Conservation (phyloP, 2,113 vertebrate genomes). For the Poeciliopsis prolifica region DNA sequence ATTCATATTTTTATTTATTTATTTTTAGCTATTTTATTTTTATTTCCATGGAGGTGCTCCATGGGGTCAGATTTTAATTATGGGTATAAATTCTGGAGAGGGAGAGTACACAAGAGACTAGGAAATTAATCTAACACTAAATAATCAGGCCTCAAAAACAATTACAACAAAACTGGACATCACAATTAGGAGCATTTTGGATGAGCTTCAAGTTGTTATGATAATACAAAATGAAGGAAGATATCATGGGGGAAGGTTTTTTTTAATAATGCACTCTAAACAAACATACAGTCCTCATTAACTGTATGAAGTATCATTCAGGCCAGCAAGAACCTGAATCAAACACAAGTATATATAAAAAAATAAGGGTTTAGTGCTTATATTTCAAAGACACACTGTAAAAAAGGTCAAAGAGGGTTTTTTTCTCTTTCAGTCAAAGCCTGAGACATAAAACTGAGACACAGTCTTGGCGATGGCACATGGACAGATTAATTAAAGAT, state of each 20-base stretch:
- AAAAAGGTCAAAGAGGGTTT: conserved; percentile 50
- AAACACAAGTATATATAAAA: conserved; percentile 22
- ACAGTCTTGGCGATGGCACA: conserved; percentile 56
- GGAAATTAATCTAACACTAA: no score
- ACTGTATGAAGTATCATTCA: conserved; percentile 11
- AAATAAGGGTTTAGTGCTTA: conserved; percentile 39
- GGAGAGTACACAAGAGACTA: no score
- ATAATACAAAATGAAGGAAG: neutral
- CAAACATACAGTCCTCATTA: no score
- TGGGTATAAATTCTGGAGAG: neutral
- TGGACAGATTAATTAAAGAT: conserved; percentile 78
- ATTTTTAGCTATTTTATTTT: no score
- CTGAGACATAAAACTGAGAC: conserved; percentile 45
- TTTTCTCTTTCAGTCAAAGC: conserved; percentile 24
- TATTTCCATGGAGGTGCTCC: neutral
- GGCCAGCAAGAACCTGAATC: conserved; percentile 16
- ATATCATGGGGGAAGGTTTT: no score
- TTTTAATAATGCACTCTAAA: no score
- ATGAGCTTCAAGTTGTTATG: neutral
- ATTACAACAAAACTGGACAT: no score
- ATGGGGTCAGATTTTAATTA: neutral
- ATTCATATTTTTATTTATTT: neutral
- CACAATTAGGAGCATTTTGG: neutral
- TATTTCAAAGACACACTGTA: conserved; percentile 51
- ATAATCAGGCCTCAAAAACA: no score